phyloP scores from a whole-genome alignment of 2,797 vertebrate genomes.

The Gadopsis bispinosus region DNA sequence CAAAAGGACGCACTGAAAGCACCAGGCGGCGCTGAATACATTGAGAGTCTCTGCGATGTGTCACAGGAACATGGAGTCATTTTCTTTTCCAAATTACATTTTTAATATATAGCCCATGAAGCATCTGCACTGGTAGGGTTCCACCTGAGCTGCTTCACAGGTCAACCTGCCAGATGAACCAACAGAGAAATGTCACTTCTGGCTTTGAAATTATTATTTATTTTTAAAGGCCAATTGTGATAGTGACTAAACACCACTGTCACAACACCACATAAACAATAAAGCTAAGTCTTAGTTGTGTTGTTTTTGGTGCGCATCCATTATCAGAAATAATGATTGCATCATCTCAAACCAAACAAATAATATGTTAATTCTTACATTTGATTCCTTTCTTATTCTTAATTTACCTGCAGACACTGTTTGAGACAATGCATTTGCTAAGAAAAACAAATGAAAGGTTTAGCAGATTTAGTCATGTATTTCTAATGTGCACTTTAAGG shows the following conservation, averaged over 20 bases:
- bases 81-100: conserved; percentile 40
- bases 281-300: neutral
- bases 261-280: neutral
- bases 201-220: conserved; percentile 25
- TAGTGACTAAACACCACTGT: conserved; percentile 14
- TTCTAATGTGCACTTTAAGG: conserved; percentile 32
- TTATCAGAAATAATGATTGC: conserved; percentile 7
- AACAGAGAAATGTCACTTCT: conserved; percentile 27
- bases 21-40: conserved; percentile 43
- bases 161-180: conserved; percentile 34
- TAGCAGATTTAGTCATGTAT: conserved; percentile 28
- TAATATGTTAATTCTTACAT: conserved; percentile 17
- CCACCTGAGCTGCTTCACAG: conserved; percentile 20
- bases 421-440: conserved; percentile 7
- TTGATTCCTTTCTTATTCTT: neutral
- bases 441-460: conserved; percentile 36
- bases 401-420: conserved; percentile 9
- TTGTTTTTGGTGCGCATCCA: conserved; percentile 5
- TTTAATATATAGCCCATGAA: conserved; percentile 28
- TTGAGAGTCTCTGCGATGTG: conserved; percentile 44
- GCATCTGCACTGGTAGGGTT: conserved; percentile 8
- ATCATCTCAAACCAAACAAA: conserved; percentile 25
- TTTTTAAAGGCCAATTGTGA: conserved; percentile 40
- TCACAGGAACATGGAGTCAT: conserved; percentile 21
- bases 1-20: conserved; percentile 61